Base-by-base conservation (phyloP, 2,888 invertebrate genomes). In the Pyrgus malvae region DNA sequence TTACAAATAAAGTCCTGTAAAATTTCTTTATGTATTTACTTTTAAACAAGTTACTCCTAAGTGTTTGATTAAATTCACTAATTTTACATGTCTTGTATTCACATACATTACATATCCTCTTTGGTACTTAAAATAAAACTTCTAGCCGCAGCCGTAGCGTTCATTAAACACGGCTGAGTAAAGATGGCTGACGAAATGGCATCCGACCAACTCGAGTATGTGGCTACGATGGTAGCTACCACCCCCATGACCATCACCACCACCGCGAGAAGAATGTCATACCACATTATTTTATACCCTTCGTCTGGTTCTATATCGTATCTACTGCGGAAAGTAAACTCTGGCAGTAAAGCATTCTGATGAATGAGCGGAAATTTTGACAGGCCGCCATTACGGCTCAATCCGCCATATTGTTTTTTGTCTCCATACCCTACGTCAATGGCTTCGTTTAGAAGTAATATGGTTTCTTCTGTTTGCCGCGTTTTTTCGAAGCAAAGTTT, bases 111-210 rank as follows among this genome's bases (percentile, higher is more conserved):
- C n/a, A 17, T 3, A 3, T 38, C 44, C 7, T 2, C 3, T 19
- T 46, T 7, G 0, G 31, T 17, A 23, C 41, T 67, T 54, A 65
- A 48, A 6, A 88, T 57, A 46, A 88, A 86, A 50, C 74, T 80
- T 17, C 82, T 70, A 0, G 90, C 89, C 0, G 90, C 90, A 2
- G 75, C 75, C 0, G 92, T 91, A 0, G 92, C 86, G 68, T 95
- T 95, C 27, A 93, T 76, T 61, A 96, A 89, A 79, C 96, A 96
- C 1, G 96, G 95, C 19, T 94, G 93, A 35, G 93, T 92, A 64
- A 94, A 95, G 31, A 90, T 90, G 0, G 93, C 93, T 40, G 93
- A 94, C 38, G 85, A 82, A 9, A 93, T 85, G 0, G 94, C 92
- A 69, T 93, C 92, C 9, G 91, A 82, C 69, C 95, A 82, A 80